phyloP scores from a whole-genome alignment of 1,140 invertebrate genomes.

The Achroia grisella region DNA sequence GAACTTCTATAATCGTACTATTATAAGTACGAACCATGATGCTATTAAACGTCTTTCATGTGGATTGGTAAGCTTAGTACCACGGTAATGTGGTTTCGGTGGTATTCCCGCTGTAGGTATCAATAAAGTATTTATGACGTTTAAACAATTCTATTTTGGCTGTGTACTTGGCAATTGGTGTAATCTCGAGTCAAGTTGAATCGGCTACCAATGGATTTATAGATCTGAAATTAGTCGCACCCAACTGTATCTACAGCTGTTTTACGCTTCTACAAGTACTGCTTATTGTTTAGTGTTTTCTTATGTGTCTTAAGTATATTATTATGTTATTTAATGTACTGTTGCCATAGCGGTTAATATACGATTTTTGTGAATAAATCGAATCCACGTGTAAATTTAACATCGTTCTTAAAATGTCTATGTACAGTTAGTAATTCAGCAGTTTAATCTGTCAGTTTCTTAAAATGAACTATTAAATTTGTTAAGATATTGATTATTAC shows the following conservation, averaged over 20 bases:
- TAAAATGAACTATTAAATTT: too few species aligned
- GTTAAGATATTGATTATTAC: too few species aligned
- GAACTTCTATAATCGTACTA: too few species aligned
- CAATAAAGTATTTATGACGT: constrained; percentile 21
- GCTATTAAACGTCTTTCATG: constrained; percentile 9
- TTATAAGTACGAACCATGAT: neutral
- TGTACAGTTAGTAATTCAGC: too few species aligned
- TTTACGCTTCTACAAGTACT: constrained; percentile 11
- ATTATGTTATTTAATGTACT: too few species aligned
- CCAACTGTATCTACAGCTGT: neutral
- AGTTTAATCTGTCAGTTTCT: too few species aligned
- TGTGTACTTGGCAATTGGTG: constrained; percentile 9
- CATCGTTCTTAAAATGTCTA: too few species aligned
- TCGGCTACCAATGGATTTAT: constrained; percentile 2
- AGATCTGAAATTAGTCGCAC: constrained; percentile 3
- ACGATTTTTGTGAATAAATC: too few species aligned
- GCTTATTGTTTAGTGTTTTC: too few species aligned
- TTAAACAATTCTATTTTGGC: constrained; percentile 14
- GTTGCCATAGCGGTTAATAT: too few species aligned
- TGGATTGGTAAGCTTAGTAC: constrained; percentile 1
- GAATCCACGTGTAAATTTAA: too few species aligned
- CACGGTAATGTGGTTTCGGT: constrained; percentile 6
- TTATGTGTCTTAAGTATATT: too few species aligned
- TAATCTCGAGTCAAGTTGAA: constrained; percentile 3
- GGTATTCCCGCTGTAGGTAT: constrained; percentile 1